Conservation (phyloP, 1,140 invertebrate species). For the Euschistus heros region DNA sequence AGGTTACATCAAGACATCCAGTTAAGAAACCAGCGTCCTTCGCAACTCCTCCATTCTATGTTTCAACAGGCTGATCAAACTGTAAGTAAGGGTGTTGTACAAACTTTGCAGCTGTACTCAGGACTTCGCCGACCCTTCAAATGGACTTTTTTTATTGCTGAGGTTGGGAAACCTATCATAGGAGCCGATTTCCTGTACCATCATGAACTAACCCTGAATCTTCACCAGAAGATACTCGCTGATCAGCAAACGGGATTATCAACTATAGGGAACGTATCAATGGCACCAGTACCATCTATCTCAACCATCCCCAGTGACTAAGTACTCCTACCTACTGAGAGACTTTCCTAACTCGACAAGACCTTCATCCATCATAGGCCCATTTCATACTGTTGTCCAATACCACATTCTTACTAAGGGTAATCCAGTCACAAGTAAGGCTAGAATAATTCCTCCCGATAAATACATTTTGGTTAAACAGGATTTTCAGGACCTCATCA, state of each 20-base stretch:
- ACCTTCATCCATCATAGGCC: neutral
- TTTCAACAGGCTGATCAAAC: neutral
- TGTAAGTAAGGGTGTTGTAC: neutral
- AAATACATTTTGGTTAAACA: too few species aligned
- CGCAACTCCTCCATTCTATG: neutral
- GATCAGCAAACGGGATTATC: neutral
- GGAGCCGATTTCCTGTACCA: neutral
- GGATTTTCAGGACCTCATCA: neutral
- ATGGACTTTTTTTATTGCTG: neutral
- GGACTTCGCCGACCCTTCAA: neutral
- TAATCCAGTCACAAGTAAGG: neutral
- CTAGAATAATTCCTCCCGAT: neutral
- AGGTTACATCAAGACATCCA: neutral
- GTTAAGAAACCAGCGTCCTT: neutral
- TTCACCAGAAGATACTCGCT: neutral
- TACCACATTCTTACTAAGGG: neutral
- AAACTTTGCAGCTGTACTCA: neutral
- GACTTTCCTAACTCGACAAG: neutral
- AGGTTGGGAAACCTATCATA: neutral
- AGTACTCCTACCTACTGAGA: neutral
- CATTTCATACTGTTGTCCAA: neutral
- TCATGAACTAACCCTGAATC: neutral
- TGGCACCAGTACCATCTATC: neutral
- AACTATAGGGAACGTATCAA: neutral
- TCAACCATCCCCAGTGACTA: neutral